These are phyloP conservation scores for Sthenelais limicola DNA, from an alignment of 2,888 invertebrate genomes.

Conservation along the genomic window DNA sequence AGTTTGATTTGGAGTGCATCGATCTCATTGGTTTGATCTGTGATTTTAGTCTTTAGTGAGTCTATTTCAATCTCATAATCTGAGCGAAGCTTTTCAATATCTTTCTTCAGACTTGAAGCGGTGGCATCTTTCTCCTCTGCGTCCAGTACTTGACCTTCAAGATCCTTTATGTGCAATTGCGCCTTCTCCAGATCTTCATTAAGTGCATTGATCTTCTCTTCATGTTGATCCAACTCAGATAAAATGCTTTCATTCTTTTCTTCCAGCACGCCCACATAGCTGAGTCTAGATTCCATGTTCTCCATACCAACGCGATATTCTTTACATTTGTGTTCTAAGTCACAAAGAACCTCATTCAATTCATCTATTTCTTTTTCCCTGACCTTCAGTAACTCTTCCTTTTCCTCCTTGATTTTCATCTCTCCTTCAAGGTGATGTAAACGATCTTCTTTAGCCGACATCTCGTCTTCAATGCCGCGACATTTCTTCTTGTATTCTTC, in stretches of 20 bases:
- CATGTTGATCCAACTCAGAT: slow-evolving; percentile 16
- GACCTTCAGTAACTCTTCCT: neutral
- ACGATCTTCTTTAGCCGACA: slow-evolving; percentile 10
- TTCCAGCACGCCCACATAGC: slow-evolving; percentile 26
- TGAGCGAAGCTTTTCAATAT: too few species aligned
- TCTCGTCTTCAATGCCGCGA: slow-evolving; percentile 21
- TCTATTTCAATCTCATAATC: too few species aligned
- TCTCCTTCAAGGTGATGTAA: slow-evolving; percentile 25
- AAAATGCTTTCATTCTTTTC: slow-evolving; percentile 34
- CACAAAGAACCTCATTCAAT: slow-evolving; percentile 41
- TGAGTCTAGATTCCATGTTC: slow-evolving; percentile 44
- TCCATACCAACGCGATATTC: slow-evolving; percentile 44
- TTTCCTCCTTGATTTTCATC: neutral
- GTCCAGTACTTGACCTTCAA: slow-evolving; percentile 1
- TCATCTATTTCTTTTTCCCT: slow-evolving; percentile 33
- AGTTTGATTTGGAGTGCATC: too few species aligned
- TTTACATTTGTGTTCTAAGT: slow-evolving; percentile 40
- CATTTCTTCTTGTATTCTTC: slow-evolving; percentile 36
- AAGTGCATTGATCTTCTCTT: slow-evolving; percentile 42
- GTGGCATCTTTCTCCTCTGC: too few species aligned
- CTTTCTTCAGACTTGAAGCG: too few species aligned
- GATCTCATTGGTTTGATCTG: too few species aligned
- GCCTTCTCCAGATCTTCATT: slow-evolving; percentile 31
- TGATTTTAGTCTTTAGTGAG: too few species aligned
- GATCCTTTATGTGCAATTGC: neutral